Percentiles rank a stretch among this genome's conserved stretches.
phyloP scores from a whole-genome alignment of 2,888 invertebrate species.

The Sipha maydis region DNA sequence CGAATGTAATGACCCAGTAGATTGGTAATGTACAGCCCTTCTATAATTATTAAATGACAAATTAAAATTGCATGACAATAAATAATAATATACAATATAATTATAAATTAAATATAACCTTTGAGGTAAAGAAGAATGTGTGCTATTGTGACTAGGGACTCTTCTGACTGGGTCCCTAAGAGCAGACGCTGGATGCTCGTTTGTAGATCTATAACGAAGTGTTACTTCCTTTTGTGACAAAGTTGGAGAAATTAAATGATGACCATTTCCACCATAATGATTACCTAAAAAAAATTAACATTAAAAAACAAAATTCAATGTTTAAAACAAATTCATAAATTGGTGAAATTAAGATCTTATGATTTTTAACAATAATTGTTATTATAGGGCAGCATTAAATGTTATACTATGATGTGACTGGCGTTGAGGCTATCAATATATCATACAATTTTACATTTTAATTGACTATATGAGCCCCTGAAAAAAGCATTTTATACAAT shows the following conservation, averaged over 20 bases:
- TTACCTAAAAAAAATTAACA: constrained; percentile 54
- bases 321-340: background rate
- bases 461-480: constrained; percentile 21
- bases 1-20: constrained; percentile 83
- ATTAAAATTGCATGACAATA: background rate
- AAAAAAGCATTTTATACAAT: background rate
- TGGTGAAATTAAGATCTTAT: too few relatives aligned
- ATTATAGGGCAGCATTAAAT: too few relatives aligned
- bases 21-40: constrained; percentile 83
- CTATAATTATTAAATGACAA: constrained; percentile 68
- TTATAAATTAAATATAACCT: constrained; percentile 65
- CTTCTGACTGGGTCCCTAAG: constrained; percentile 66
- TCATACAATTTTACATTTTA: background rate
- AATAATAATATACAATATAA: background rate
- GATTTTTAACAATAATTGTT: too few relatives aligned
- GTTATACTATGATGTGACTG: too few relatives aligned
- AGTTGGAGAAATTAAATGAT: constrained; percentile 58
- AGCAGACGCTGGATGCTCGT: constrained; percentile 66
- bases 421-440: background rate
- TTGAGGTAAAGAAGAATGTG: constrained; percentile 68
- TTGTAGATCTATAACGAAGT: constrained; percentile 64
- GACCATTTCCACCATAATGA: constrained; percentile 61
- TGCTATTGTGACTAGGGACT: constrained; percentile 65
- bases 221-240: constrained; percentile 63
- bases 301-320: constrained; percentile 9